Conservation (phyloP, 1,140 invertebrate species). For the Galendromus occidentalis region DNA sequence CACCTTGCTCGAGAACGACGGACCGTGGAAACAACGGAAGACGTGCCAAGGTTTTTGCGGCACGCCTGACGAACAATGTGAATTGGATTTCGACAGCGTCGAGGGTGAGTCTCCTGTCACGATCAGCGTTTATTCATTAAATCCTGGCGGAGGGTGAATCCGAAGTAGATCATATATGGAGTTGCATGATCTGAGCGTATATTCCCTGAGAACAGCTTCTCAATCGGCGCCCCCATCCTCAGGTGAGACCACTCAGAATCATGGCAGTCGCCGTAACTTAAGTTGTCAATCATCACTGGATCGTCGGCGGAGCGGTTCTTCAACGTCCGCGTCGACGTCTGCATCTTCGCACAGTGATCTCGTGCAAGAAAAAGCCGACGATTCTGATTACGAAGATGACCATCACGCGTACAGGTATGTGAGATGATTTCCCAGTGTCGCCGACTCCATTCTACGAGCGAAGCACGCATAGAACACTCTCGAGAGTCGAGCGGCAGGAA, state of each 20-base stretch:
- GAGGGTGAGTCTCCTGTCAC: background rate
- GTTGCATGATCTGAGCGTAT: too few species aligned
- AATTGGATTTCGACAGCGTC: constrained; percentile 17
- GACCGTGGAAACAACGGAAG: constrained; percentile 11
- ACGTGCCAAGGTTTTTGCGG: constrained; percentile 12
- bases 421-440: too few species aligned
- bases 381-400: constrained; percentile 13
- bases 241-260: too few species aligned
- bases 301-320: constrained; percentile 1
- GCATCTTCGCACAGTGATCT: background rate
- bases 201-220: too few species aligned
- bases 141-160: too few species aligned
- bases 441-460: too few species aligned
- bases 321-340: constrained; percentile 1
- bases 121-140: background rate
- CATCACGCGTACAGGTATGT: background rate
- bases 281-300: background rate
- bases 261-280: background rate
- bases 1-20: background rate
- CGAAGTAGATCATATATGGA: too few species aligned
- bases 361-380: background rate
- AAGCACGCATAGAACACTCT: too few species aligned
- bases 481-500: too few species aligned
- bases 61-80: constrained; percentile 20
- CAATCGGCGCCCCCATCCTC: too few species aligned